These are phyloP conservation scores for Criorhina ranunculi DNA, from an alignment of 2,888 invertebrate genomes.

Conservation along the genomic window DNA sequence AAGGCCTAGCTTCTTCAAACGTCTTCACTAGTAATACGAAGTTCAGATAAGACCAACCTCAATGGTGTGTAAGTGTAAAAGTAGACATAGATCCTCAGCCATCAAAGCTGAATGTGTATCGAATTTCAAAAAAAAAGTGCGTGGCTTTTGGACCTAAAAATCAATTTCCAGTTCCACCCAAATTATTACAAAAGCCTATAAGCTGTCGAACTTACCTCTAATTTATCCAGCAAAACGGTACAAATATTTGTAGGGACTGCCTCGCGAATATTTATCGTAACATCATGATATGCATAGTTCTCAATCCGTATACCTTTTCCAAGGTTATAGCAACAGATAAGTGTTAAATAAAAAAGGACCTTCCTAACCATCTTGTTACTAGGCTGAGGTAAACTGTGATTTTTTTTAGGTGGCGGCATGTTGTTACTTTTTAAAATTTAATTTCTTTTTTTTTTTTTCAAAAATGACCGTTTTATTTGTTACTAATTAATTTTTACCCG, in stretches of 20 bases:
- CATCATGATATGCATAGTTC: conserved; percentile 56
- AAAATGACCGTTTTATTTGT: background rate
- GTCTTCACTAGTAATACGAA: no score
- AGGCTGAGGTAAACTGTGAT: background rate
- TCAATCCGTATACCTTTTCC: conserved; percentile 35
- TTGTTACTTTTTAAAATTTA: no score
- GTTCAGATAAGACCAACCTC: no score
- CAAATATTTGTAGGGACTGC: conserved; percentile 47
- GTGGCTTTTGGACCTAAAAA: no score
- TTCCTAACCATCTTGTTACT: background rate
- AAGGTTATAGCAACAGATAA: background rate
- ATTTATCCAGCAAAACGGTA: conserved; percentile 39
- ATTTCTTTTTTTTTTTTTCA: background rate
- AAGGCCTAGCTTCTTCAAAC: no score
- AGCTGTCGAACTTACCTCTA: conserved; percentile 64
- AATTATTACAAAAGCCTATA: no score
- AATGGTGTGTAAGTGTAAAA: no score
- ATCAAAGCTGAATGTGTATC: no score
- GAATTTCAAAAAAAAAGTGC: no score
- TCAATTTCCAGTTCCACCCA: no score
- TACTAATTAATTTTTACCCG: background rate
- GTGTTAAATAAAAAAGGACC: background rate
- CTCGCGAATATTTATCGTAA: conserved; percentile 64
- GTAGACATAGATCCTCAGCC: no score
- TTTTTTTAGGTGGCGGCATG: conserved; percentile 3